Evolutionary conservation across 2,888 invertebrate species (phyloP).

Genomic region (Xestia xanthographa): DNA sequence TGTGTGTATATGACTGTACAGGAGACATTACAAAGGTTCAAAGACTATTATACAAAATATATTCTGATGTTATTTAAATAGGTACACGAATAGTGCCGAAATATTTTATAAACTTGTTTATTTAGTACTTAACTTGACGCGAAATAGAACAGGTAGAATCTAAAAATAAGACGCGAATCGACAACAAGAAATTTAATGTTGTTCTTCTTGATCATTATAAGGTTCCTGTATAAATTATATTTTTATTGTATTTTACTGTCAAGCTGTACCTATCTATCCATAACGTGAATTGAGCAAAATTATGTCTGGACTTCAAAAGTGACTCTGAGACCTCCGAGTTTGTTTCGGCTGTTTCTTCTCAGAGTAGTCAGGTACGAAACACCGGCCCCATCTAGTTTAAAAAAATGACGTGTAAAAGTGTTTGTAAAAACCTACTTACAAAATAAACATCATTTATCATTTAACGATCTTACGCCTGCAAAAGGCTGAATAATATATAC

Average conservation of each 20-base stretch:
- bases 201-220: not conserved
- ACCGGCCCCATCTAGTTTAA: no score
- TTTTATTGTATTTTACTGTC: not conserved
- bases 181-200: slow-evolving; percentile 6
- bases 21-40: slow-evolving; percentile 2
- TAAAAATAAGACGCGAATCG: not conserved
- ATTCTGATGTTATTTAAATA: not conserved
- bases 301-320: no score
- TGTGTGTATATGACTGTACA: not conserved
- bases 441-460: no score
- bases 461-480: not conserved
- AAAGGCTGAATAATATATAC: not conserved
- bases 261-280: no score
- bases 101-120: not conserved
- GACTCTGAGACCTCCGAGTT: no score
- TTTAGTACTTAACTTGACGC: not conserved
- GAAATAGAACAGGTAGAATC: not conserved
- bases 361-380: no score
- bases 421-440: no score
- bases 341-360: no score
- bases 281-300: no score
- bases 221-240: not conserved
- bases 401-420: no score
- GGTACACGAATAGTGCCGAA: no score
- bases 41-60: not conserved